Evolutionary conservation across 2,113 vertebrate species (phyloP).

Genomic region (Vicugna pacos): DNA sequence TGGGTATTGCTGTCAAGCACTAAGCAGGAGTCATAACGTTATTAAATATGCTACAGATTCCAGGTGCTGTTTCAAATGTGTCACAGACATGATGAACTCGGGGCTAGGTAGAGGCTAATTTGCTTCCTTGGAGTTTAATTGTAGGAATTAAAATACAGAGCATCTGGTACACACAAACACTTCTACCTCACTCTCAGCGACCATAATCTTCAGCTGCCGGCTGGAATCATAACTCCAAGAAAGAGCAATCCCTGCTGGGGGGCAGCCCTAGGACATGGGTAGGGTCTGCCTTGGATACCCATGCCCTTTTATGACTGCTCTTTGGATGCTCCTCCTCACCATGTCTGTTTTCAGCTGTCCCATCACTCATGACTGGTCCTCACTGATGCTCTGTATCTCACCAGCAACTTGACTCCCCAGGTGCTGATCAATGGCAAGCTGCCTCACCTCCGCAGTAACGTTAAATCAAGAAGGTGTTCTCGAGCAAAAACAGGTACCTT

Average conservation of each 20-base stretch:
- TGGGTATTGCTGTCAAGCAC: slow-evolving; percentile 73
- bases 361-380: background rate
- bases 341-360: background rate
- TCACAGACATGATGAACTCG: slow-evolving; percentile 71
- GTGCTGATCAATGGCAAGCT: background rate
- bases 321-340: background rate
- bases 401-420: background rate
- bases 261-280: background rate
- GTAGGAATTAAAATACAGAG: slow-evolving; percentile 67
- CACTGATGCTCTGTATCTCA: background rate
- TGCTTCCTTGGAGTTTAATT: slow-evolving; percentile 64
- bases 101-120: slow-evolving; percentile 54
- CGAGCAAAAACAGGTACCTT: background rate
- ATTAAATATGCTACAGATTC: slow-evolving; percentile 77
- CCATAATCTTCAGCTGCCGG: background rate
- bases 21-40: slow-evolving; percentile 57
- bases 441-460: background rate
- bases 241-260: background rate
- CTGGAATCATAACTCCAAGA: background rate
- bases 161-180: slow-evolving; percentile 16
- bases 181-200: background rate
- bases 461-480: background rate
- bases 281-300: background rate
- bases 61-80: slow-evolving; percentile 58
- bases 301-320: background rate